phyloP scores from a whole-genome alignment of 92 coral and sea anemone genomes.

The Actinostola sp. region DNA sequence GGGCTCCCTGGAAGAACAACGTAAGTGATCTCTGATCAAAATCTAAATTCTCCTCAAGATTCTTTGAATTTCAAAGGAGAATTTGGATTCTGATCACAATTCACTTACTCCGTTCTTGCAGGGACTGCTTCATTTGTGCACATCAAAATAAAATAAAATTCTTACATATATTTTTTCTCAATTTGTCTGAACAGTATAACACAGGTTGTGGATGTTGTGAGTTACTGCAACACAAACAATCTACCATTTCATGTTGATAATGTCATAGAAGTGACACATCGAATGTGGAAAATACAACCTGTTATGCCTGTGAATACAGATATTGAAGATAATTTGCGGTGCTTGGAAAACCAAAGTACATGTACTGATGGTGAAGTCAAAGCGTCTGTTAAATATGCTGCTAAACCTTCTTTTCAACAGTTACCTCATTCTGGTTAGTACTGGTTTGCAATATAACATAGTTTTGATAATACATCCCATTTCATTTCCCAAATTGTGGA shows the following conservation, averaged over 20 bases:
- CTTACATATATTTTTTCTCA: not conserved
- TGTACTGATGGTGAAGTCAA: not conserved
- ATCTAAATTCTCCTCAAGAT: no score
- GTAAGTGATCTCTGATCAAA: no score
- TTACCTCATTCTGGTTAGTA: slow-evolving; percentile 36
- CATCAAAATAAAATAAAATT: no score
- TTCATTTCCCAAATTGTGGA: no score
- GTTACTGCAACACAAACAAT: slow-evolving; percentile 6
- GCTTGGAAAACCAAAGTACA: not conserved
- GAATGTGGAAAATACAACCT: slow-evolving; percentile 38
- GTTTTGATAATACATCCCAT: not conserved
- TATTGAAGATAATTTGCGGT: not conserved
- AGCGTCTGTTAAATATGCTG: slow-evolving; percentile 25
- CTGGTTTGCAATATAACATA: not conserved
- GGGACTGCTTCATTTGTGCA: no score
- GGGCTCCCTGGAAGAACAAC: no score
- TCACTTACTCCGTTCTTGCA: not conserved
- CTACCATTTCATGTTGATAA: slow-evolving; percentile 31
- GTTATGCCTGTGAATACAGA: slow-evolving; percentile 14
- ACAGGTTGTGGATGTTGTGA: slow-evolving; percentile 43
- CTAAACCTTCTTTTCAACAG: slow-evolving; percentile 52
- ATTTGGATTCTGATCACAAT: no score
- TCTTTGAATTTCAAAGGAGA: no score
- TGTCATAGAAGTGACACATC: slow-evolving; percentile 32
- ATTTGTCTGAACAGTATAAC: slow-evolving; percentile 34